Conservation (phyloP, 2,113 vertebrate genomes). For the Hassar affinis region DNA sequence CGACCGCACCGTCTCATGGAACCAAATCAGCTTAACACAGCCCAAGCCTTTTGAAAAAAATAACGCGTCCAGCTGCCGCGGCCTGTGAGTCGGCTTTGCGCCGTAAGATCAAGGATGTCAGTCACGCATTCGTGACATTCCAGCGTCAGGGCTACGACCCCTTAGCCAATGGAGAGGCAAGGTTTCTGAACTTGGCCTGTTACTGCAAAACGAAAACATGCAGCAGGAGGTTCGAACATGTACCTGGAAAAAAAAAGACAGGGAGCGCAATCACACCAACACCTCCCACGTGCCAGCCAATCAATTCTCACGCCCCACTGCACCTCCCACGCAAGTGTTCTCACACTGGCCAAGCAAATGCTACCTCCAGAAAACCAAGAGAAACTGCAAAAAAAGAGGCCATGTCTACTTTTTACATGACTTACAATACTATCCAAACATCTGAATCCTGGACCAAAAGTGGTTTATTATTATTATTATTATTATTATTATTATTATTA, state of each 20-base stretch:
- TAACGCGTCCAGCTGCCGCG: neutral
- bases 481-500: neutral
- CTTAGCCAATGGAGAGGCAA: neutral
- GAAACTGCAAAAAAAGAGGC: conserved; percentile 14
- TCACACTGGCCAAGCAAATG: conserved; percentile 46
- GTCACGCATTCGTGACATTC: neutral
- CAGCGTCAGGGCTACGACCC: neutral
- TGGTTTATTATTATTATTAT: neutral
- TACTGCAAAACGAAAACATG: neutral
- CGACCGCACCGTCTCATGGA: neutral
- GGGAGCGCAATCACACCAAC: conserved; percentile 51
- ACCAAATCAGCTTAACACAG: neutral
- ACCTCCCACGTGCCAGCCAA: conserved; percentile 54
- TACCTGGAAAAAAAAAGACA: conserved; percentile 47
- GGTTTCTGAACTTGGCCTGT: conserved; percentile 17
- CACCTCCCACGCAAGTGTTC: conserved; percentile 53
- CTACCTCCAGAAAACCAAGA: conserved; percentile 60
- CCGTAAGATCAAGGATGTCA: neutral
- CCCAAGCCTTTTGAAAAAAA: neutral
- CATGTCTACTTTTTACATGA: no score
- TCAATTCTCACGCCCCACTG: conserved; percentile 52
- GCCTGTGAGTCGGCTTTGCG: neutral
- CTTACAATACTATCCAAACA: neutral
- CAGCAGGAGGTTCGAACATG: conserved; percentile 35
- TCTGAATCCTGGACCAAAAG: neutral